These are phyloP conservation scores for Apogon hyalosoma DNA, from an alignment of 2,797 vertebrate genomes.

Conservation along the genomic window DNA sequence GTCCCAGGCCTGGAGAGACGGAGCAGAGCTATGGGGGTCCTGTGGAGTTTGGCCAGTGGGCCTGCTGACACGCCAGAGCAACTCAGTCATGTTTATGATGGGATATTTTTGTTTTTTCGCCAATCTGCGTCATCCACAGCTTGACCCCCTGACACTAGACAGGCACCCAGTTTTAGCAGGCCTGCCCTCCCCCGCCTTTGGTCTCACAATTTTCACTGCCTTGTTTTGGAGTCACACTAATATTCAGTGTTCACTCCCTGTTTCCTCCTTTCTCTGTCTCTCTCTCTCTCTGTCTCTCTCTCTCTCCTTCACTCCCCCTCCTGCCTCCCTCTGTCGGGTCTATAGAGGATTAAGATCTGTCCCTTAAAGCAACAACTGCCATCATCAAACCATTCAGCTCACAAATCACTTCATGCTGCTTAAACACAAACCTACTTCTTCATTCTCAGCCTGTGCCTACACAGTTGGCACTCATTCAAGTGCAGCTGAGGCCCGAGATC, in stretches of 20 bases:
- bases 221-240: constrained; percentile 64
- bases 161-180: constrained; percentile 72
- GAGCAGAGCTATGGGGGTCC: constrained; percentile 62
- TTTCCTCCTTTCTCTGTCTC: constrained; percentile 26
- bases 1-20: constrained; percentile 53
- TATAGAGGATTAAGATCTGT: constrained; percentile 61
- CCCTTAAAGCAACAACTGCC: constrained; percentile 50
- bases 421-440: constrained; percentile 47
- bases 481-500: constrained; percentile 47
- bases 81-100: constrained; percentile 79
- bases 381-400: constrained; percentile 55
- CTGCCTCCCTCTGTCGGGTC: constrained; percentile 24
- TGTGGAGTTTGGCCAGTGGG: constrained; percentile 66
- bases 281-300: constrained; percentile 23
- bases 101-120: constrained; percentile 80
- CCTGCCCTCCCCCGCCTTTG: constrained; percentile 56
- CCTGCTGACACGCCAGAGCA: constrained; percentile 66
- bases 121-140: constrained; percentile 80
- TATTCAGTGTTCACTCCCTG: constrained; percentile 61
- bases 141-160: constrained; percentile 73
- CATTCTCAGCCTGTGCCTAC: constrained; percentile 39
- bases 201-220: constrained; percentile 55
- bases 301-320: constrained; percentile 7
- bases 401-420: constrained; percentile 63
- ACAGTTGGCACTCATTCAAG: constrained; percentile 36